Evolutionary conservation across 2,888 invertebrate genomes (phyloP), one percentile per base, ranked within the genome.

Genomic region (Arge pagana): DNA sequence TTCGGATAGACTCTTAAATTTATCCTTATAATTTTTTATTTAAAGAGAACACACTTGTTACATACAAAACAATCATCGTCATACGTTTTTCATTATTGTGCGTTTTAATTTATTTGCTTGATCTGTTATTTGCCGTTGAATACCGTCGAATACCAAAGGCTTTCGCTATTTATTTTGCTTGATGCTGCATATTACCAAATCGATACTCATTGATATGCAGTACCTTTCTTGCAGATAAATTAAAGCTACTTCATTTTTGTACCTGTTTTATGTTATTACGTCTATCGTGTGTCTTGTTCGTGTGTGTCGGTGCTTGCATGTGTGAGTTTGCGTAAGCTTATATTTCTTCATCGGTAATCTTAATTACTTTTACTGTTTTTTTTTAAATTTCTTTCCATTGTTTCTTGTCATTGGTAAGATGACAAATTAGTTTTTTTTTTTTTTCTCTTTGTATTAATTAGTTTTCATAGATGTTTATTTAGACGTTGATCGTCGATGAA

Each of bases 301-400:
- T 62, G 72, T 70, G 69, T 71, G 74, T 72, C 71, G 72, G 72
- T 71, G 72, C 71, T 74, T 74, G 74, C 74, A 74, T 74, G 74
- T 69, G 67, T 74, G 74, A 73, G 68, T 71, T 70, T 67, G 67
- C 68, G 56, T 71, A 71, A 71, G 70, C 70, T 70, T 72, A 62
- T n/a, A n/a, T 52, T 59, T 59, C 50, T 55, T 50, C 42, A 50
- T 57, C 48, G 45, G 54, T 41, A 56, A 48, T 49, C 55, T 52
- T 40, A 18, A 16, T 30, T 55, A 61, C 53, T 39, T 58, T 54
- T 52, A 55, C 51, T 42, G 33, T 55, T 48, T 50, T 54, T 54
- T 53, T 52, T 42, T 26, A 36, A 18, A 21, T 48, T 52, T 52
- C 57, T 13, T 18, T 4, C 23, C 24, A 33, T 33, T 33, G 24